Base-by-base conservation (phyloP, 2,888 invertebrate genomes). In the Congeria kusceri region DNA sequence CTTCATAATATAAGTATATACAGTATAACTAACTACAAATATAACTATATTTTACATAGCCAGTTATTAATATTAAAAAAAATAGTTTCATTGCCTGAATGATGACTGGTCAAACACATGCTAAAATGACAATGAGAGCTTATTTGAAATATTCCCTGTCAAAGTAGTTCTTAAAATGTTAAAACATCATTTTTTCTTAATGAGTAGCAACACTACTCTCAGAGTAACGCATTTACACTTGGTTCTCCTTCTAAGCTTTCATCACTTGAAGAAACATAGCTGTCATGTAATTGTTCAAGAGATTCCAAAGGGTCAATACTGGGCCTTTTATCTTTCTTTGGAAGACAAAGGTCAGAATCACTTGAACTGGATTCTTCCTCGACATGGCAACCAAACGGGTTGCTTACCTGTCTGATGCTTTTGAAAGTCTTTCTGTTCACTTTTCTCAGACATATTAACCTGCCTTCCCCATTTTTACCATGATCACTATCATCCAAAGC, bases 271-370 rank as follows among this genome's bases (percentile, higher is more conserved):
- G 86, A 88, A 62, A 83, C 83, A 49, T 83, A 83, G 72, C 79
- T 80, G 65, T 83, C 83, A 71, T 83, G 74, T 15, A 83, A 65
- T 74, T 87, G 83, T 74, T 90, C 90, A 39, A 91, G 76, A 23
- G 84, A 84, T 25, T 86, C 85, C 25, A 91, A 62, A 7, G 90
- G 90, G 69, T 91, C 91, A 9, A 87, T 63, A 66, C 89, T 91
- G 11, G 72, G 66, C 15, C 88, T 72, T 74, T 88, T 89, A 29
- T 81, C 81, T 25, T 65, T 85, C 13, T 72, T 80, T 25, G 49
- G 68, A 25, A 67, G 77, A 9, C 78, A 84, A n/a, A 61, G 56
- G 39, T 39, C 85, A 27, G 75, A 74, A 11, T 85, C 86, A 46
- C 77, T 77, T 0, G 86, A 86, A 61, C 87, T 87, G 28, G 82